Conservation (phyloP, 1,140 invertebrate genomes). For the Euura lappo region DNA sequence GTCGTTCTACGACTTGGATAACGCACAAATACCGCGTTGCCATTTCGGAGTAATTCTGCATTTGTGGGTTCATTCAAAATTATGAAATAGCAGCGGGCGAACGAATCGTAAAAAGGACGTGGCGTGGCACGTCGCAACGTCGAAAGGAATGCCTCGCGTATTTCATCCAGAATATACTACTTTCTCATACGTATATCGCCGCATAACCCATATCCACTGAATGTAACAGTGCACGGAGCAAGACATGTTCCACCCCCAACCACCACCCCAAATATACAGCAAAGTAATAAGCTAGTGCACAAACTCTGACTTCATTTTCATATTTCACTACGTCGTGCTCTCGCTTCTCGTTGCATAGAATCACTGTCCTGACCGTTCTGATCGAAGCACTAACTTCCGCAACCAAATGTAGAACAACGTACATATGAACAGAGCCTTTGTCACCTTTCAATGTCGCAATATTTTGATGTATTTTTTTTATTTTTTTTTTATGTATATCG, state of each 20-base stretch:
- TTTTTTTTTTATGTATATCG: not conserved
- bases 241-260: not conserved
- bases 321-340: not conserved
- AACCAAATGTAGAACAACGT: too few relatives aligned
- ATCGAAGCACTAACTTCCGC: not conserved
- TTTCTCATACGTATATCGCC: not conserved
- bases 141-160: not conserved
- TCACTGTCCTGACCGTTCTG: not conserved
- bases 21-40: not conserved
- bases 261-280: not conserved
- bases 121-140: not conserved
- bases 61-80: conserved; percentile 1
- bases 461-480: not conserved
- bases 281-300: conserved; percentile 1
- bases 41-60: not conserved
- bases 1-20: not conserved
- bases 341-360: not conserved
- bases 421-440: too few relatives aligned
- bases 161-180: not conserved
- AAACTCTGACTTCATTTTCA: conserved; percentile 7
- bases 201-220: not conserved
- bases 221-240: not conserved
- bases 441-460: too few relatives aligned
- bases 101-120: not conserved
- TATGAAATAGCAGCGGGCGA: not conserved